Percentiles rank a stretch among this genome's conserved stretches.
Conservation (phyloP, 2,113 vertebrate genomes). For the Eulacestoma nigropectus region DNA sequence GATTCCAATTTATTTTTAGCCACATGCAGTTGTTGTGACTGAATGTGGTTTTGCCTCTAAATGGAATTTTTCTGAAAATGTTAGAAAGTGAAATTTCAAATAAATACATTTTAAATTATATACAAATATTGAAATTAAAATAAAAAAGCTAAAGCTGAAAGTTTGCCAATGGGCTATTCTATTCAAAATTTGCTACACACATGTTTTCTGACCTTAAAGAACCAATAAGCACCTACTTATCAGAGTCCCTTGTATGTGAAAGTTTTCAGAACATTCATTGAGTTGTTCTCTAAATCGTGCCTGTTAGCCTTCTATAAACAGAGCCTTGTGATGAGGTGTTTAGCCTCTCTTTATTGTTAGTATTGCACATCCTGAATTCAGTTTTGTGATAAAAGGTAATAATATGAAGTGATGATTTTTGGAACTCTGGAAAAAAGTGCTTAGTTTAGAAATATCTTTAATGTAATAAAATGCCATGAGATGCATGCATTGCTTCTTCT, state of each 20-base stretch:
- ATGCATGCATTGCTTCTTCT: neutral
- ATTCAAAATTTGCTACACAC: neutral
- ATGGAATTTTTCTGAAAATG: neutral
- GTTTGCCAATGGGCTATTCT: neutral
- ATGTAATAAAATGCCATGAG: neutral
- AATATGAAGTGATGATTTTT: neutral
- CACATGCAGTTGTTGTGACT: neutral
- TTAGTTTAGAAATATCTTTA: neutral
- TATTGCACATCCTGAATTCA: neutral
- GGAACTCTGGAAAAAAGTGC: neutral
- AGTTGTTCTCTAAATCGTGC: neutral
- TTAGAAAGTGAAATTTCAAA: neutral
- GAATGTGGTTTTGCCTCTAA: neutral
- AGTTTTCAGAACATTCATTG: neutral
- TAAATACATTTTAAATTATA: neutral
- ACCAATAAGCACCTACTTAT: neutral
- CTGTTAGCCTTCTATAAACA: neutral
- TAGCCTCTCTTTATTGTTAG: neutral
- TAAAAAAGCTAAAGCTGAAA: neutral
- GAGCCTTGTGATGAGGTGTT: neutral
- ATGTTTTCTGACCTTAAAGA: neutral
- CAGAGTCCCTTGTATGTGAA: neutral
- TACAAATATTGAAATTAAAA: neutral
- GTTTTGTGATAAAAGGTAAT: neutral
- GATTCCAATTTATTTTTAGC: neutral